Conservation (phyloP, 2,888 invertebrate genomes). For the Lithophane ornitopus region DNA sequence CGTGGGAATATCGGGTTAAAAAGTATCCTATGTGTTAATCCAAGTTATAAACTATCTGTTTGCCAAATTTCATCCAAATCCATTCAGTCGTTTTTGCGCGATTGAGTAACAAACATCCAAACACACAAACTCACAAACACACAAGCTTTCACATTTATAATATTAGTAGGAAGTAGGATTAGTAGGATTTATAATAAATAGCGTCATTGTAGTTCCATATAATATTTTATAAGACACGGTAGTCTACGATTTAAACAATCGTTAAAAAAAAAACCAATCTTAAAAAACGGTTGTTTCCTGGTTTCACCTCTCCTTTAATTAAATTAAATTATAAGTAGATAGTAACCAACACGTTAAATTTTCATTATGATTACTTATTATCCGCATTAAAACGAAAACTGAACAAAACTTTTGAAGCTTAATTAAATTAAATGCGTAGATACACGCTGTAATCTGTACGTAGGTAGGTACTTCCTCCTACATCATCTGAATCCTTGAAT, state of each 20-base stretch:
- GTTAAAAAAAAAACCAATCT: background rate
- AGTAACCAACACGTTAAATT: background rate
- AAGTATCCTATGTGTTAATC: too few relatives aligned
- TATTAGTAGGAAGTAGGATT: too few relatives aligned
- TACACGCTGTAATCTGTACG: background rate
- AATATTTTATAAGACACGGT: background rate
- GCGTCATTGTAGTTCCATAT: background rate
- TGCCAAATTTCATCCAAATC: too few relatives aligned
- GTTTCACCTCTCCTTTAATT: background rate
- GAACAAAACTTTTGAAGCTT: background rate
- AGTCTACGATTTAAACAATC: background rate
- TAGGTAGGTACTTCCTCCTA: background rate
- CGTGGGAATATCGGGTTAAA: too few relatives aligned
- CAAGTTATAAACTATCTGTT: too few relatives aligned
- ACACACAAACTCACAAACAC: too few relatives aligned
- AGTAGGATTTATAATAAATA: constrained; percentile 3
- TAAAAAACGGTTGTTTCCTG: background rate
- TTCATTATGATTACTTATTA: background rate
- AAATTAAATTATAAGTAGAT: background rate
- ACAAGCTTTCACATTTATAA: too few relatives aligned
- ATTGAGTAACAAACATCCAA: too few relatives aligned
- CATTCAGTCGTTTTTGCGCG: too few relatives aligned
- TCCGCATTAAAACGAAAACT: background rate
- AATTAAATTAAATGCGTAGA: background rate
- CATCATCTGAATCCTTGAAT: constrained; percentile 8